Evolutionary conservation across 2,888 invertebrate species (phyloP), one percentile per base, ranked within the genome.

Genomic region (Monochamus alternatus): DNA sequence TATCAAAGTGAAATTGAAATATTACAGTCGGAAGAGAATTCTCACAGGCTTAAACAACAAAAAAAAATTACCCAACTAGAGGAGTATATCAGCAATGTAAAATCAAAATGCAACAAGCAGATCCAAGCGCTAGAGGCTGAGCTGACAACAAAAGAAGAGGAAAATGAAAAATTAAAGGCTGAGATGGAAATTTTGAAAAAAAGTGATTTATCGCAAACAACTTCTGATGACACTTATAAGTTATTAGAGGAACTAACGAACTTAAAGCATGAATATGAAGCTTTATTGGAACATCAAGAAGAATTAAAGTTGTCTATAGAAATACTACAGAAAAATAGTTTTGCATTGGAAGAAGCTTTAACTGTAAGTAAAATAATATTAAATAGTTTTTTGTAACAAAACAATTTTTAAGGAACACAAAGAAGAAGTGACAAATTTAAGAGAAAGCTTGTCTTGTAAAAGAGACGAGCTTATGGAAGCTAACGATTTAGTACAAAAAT

Each of bases 391-490:
- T 38, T 38, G 4, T 38, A 31, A 10, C n/a, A 60, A 31, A 68
- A n/a, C 2, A 4, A 47, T 67, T 64, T 77, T 76, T 31, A 55
- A 84, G 82, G 74, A 78, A 38, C 77, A 81, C 22, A 68, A 68
- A n/a, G 69, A 73, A 43, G 83, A 86, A 78, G 58, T 82, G 43
- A 70, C 75, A 44, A 67, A 81, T 74, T 73, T 84, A 58, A 80
- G 81, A 69, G 82, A 84, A 75, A 81, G 14, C 69, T 72, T 84
- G 3, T 66, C 80, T 52, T 76, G 74, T 30, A 87, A 86, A 75
- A 81, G 78, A 58, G 73, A 82, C 3, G 87, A 87, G 78, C 65
- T 86, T 5, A 38, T 67, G 8, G 84, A 87, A 80, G 75, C 81
- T 1, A 83, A 83, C 58, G 67, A 74, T 31, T 73, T 84, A 59